Base-by-base conservation (phyloP, 2,113 vertebrate genomes). In the Marcusenius ussheri region DNA sequence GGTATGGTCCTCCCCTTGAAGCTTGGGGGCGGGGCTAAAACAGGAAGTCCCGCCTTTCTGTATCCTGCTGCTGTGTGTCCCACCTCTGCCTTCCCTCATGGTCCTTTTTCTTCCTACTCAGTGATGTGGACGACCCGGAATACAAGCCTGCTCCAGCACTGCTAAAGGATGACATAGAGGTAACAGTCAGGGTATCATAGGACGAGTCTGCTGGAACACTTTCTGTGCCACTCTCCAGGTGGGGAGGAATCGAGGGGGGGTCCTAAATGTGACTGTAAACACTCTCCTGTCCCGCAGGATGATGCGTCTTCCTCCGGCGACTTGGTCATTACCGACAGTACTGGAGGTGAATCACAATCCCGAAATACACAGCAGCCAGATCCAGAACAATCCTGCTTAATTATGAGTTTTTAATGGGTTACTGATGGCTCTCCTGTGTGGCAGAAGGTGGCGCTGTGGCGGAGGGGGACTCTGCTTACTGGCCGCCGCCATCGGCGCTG, bases 81-180 rank as follows among this genome's bases (percentile, higher is more conserved):
- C 42, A 5, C 35, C 13, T 80, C 21, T 84, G 83, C 39, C 21
- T 46, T 10, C 45, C 21, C 45, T 84, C 83, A 84, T 47, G 7
- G 45, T 91, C 94, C 49, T 87, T 91, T 91, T 95, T 88, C 94
- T 90, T 90, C 91, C 15, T 91, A 17, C 88, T 94, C 94, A 99
- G 98, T 91, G 98, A 99, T 93, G 97, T 98, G 91, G 98, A 99
- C 94, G 98, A 99, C 93, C 98, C 98, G 89, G 98, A 99, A 92
- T 99, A 99, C 92, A 99, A 99, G 93, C 98, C 98, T 91, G 97
- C 98, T 91, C 98, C 98, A 66, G 96, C 98, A n/a, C 90, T 99
- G 93, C 94, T 99, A 91, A 99, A 99, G 94, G 98, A 99, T 91
- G 98, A 99, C 89, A 97, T 97, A 94, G 98, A 99, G 97, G 98